Conservation (phyloP, 2,113 vertebrate genomes). For the Mugil cephalus region DNA sequence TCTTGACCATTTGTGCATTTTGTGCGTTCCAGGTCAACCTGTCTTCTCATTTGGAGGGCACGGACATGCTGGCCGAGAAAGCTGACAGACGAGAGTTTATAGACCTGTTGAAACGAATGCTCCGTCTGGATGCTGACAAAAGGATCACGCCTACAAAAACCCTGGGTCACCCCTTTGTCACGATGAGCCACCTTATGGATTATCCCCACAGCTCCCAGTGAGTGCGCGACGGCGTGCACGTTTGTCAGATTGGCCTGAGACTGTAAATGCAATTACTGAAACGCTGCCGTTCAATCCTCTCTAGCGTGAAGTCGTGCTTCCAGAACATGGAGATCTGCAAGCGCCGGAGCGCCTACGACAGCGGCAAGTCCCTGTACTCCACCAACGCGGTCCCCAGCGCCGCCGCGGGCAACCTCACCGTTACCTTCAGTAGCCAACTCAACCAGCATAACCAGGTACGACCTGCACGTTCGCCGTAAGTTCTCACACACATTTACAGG, state of each 20-base stretch:
- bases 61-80: slow-evolving; percentile 98
- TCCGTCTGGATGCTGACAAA: slow-evolving; percentile 99
- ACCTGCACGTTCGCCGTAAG: neutral
- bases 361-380: slow-evolving; percentile 94
- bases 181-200: slow-evolving; percentile 96
- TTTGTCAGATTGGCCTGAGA: neutral
- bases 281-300: neutral
- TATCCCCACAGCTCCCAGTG: slow-evolving; percentile 98
- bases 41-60: slow-evolving; percentile 96
- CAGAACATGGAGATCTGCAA: slow-evolving; percentile 99
- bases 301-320: slow-evolving; percentile 98
- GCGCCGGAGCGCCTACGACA: slow-evolving; percentile 93
- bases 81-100: slow-evolving; percentile 97
- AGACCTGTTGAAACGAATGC: slow-evolving; percentile 97
- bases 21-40: slow-evolving; percentile 90
- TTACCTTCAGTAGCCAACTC: slow-evolving; percentile 86
- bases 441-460: slow-evolving; percentile 85
- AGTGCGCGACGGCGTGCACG: slow-evolving; percentile 55
- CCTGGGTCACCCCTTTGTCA: slow-evolving; percentile 95
- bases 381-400: slow-evolving; percentile 93
- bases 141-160: slow-evolving; percentile 97
- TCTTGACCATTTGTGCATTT: neutral
- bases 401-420: slow-evolving; percentile 95
- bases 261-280: neutral
- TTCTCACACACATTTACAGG: neutral